Base-by-base conservation (phyloP, 2,888 invertebrate genomes). In the Troides helena region DNA sequence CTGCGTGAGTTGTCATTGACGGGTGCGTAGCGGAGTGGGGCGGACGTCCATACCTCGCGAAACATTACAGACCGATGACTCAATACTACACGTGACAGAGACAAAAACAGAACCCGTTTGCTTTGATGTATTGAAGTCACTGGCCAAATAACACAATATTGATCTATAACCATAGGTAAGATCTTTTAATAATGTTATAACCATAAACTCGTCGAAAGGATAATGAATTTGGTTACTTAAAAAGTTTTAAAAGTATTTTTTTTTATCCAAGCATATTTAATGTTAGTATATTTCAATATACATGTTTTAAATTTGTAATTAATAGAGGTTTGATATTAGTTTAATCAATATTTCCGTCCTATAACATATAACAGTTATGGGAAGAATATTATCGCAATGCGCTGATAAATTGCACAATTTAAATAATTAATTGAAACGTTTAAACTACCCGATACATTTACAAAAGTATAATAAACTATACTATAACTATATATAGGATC, bases 1-100 rank as follows among this genome's bases (percentile, higher is more conserved):
- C 10, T 3, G 70, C 72, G 74, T 82, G 82, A 82, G 82, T 83
- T 80, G 72, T 81, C 88, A 90, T 87, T 89, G 85, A 89, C 80
- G 85, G 81, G 76, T 77, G 83, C 81, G 84, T 74, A 75, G 76
- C 77, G 78, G 80, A 67, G 72, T 74, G 74, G 82, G 73, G 74
- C 84, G 82, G 87, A 81, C 84, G 90, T 81, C 74, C 80, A 14
- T 74, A 72, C 1, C 39, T 57, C 14, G 62, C 65, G 46, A 62
- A 36, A 65, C 6, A 56, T 56, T 61, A 56, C 36, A 39, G 59
- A 69, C 74, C 69, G 71, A 79, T 79, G 77, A 82, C 66, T 80
- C 78, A 78, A 80, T 78, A 76, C 71, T 64, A 67, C 71, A 70
- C 64, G 53, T 63, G 58, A 73, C 64, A 67, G 75, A 67, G 75